phyloP scores from a whole-genome alignment of 2,797 vertebrate genomes.

The Pipistrellus nathusii region DNA sequence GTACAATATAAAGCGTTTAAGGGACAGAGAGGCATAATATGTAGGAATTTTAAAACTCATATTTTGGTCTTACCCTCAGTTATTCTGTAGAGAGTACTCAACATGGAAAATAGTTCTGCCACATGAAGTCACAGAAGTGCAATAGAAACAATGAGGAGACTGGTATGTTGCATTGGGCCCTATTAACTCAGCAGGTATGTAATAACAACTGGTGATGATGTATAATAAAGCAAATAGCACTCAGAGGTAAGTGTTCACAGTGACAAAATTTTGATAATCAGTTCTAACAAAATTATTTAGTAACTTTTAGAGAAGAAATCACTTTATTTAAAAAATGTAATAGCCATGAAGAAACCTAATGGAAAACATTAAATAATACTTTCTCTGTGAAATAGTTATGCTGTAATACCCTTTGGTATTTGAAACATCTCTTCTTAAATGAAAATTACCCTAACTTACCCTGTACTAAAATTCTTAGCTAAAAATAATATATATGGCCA shows the following conservation, averaged over 20 bases:
- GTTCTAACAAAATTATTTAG: neutral
- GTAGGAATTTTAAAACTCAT: neutral
- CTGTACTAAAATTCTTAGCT: neutral
- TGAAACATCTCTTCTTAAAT: conserved; percentile 17
- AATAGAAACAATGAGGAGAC: neutral
- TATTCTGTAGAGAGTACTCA: neutral
- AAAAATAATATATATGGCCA: neutral
- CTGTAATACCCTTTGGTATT: neutral
- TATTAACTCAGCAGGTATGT: neutral
- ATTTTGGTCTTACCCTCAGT: neutral
- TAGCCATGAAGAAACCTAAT: neutral
- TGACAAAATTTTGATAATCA: neutral
- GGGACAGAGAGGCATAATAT: neutral
- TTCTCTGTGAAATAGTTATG: conserved; percentile 13
- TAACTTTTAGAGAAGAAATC: conserved; percentile 5
- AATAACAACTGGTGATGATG: neutral
- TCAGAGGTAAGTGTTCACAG: neutral
- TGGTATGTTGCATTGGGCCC: neutral
- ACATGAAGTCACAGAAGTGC: neutral
- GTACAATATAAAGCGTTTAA: neutral
- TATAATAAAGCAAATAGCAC: neutral
- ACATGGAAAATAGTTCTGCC: neutral
- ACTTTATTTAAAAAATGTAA: neutral
- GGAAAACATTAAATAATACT: neutral
- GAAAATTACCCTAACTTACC: neutral